These are phyloP conservation scores for Heliconius aoede DNA, from an alignment of 2,888 invertebrate species.

Conservation along the genomic window DNA sequence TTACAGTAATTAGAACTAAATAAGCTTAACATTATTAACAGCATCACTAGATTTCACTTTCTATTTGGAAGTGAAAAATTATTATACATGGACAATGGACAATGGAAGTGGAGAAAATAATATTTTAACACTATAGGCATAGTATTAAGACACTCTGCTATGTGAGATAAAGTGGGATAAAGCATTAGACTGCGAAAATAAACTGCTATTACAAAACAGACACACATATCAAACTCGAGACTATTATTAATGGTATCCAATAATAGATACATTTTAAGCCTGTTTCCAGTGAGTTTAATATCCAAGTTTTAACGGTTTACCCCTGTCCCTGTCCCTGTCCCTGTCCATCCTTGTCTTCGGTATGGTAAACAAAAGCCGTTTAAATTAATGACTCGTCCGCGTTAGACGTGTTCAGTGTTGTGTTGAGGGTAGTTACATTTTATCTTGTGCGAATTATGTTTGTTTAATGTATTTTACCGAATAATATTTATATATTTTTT, in stretches of 20 bases:
- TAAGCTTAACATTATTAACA: conserved; percentile 35
- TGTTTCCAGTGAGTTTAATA: conserved; percentile 36
- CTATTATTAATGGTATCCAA: conserved; percentile 23
- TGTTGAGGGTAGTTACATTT: conserved; percentile 29
- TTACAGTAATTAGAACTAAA: conserved; percentile 34
- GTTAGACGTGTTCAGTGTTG: conserved; percentile 33
- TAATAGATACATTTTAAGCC: conserved; percentile 34
- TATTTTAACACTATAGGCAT: too few species aligned
- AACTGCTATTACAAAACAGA: too few species aligned
- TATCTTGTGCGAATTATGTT: not conserved
- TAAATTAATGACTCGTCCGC: conserved; percentile 42
- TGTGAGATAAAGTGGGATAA: too few species aligned
- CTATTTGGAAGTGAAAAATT: not conserved
- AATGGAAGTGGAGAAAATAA: not conserved
- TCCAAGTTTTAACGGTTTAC: conserved; percentile 43
- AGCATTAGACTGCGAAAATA: too few species aligned
- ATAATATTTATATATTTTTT: not conserved
- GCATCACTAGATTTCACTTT: conserved; percentile 26
- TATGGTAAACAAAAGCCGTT: conserved; percentile 45
- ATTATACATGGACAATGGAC: too few species aligned
- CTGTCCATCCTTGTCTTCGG: conserved; percentile 43
- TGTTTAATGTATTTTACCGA: not conserved
- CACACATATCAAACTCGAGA: not conserved
- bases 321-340: conserved; percentile 46
- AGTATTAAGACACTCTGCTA: too few species aligned